Evolutionary conservation across 2,113 vertebrate species (phyloP), one percentile per base, ranked within the genome.

Genomic region (Mormoops blainvillei): DNA sequence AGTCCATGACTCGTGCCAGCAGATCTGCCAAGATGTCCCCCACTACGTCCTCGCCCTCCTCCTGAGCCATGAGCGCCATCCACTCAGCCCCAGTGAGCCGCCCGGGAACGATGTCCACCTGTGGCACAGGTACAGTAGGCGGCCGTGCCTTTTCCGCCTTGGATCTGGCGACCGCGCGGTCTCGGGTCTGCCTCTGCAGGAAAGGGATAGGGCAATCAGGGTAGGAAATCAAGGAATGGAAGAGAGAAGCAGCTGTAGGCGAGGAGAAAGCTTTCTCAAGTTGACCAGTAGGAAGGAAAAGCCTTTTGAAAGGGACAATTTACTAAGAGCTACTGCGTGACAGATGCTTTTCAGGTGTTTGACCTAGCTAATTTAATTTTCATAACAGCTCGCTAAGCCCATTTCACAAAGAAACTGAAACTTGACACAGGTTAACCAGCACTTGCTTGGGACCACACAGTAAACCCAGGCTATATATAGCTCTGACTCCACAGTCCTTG

Each of bases 11-110:
- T 1, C 92, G 95, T 0, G 43, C 81, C 73, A 99, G 3, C 22
- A 99, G 91, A 5, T 98, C 98, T 0, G 98, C 98, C 91, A 99
- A 50, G 45, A 99, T 87, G 41, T 98, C 98, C 12, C 87, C 98
- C 0, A 98, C 97, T 0, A 91, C 90, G 2, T 98, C 98, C 65
- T 99, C 99, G 7, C 93, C 97, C 1, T 98, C 98, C 94, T 99
- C 99, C 0, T 96, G 84, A 28, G 5, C 67, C 12, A 97, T 36
- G 83, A 99, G 97, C 0, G 98, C 85, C 15, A 96, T 86, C 99
- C 99, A 99, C 1, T 99, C 98, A 0, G 94, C 92, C 73, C 96
- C 97, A 0, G 94, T 97, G 52, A 99, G 97, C 41, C 96, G 94
- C 33, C 98, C 98, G 0, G 98, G 97, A 16, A 98, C 95, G 0